phyloP scores from a whole-genome alignment of 2,888 invertebrate species.

The Pediacus dermestoides region DNA sequence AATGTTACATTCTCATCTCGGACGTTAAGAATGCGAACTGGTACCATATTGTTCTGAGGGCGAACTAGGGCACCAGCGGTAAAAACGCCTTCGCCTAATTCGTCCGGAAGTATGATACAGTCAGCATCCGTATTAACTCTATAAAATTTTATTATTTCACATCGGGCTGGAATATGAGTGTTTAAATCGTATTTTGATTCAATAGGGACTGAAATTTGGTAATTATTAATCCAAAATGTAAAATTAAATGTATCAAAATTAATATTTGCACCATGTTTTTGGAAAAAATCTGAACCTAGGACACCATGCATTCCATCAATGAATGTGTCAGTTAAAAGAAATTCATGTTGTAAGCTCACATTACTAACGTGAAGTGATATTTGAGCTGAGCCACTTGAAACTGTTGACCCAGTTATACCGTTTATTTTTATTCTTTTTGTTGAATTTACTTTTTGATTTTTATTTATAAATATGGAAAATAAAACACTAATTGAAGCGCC shows the following conservation, averaged over 20 bases:
- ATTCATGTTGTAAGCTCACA: slow-evolving; percentile 11
- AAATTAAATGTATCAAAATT: slow-evolving; percentile 12
- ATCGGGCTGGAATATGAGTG: slow-evolving; percentile 14
- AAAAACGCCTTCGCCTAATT: background rate
- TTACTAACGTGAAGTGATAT: slow-evolving; percentile 12
- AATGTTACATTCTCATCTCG: slow-evolving; percentile 13
- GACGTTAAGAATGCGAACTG: slow-evolving; percentile 17
- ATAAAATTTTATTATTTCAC: slow-evolving; percentile 19
- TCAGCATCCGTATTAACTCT: slow-evolving; percentile 10
- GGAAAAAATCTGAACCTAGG: slow-evolving; percentile 15
- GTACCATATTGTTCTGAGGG: slow-evolving; percentile 10
- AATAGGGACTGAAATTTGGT: slow-evolving; percentile 9
- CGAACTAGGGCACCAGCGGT: background rate
- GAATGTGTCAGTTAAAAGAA: slow-evolving; percentile 11
- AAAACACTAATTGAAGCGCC: slow-evolving; percentile 10
- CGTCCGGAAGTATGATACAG: slow-evolving; percentile 12
- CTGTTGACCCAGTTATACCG: slow-evolving; percentile 11
- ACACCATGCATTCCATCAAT: slow-evolving; percentile 13
- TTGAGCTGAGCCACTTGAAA: slow-evolving; percentile 13
- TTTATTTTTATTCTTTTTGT: slow-evolving; percentile 14
- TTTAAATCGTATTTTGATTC: slow-evolving; percentile 11
- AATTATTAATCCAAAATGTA: slow-evolving; percentile 8
- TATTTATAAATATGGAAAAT: slow-evolving; percentile 11
- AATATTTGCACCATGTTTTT: background rate
- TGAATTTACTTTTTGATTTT: slow-evolving; percentile 11